Conservation (phyloP, 2,888 invertebrate genomes). For the Patella caerulea region DNA sequence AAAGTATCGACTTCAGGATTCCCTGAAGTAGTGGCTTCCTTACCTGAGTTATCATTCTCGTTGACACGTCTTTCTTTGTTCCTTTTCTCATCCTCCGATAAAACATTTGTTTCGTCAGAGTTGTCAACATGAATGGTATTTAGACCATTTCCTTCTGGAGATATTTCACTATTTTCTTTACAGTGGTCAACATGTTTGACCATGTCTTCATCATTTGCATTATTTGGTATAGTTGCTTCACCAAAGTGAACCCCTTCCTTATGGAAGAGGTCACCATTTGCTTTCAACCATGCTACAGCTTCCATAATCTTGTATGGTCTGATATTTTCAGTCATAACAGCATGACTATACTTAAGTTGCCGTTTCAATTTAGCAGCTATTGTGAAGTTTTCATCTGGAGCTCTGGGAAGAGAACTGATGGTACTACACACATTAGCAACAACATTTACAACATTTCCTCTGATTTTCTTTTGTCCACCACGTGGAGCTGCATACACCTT, state of each 20-base stretch:
- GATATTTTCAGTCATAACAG: conserved; percentile 5
- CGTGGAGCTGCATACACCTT: not conserved
- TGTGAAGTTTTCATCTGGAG: conserved; percentile 10
- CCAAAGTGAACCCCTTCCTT: not conserved
- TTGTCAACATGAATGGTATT: no score
- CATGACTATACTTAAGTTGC: not conserved
- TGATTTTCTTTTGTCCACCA: not conserved
- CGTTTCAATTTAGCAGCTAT: conserved; percentile 13
- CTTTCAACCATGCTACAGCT: not conserved
- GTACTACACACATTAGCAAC: not conserved
- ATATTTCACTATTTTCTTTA: conserved; percentile 26
- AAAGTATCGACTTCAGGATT: no score
- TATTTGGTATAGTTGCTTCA: not conserved
- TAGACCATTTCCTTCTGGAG: not conserved
- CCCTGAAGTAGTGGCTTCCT: no score
- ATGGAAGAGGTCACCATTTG: not conserved
- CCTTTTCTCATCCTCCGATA: no score
- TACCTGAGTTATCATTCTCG: no score
- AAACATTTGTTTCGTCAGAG: no score
- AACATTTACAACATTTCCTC: conserved; percentile 10
- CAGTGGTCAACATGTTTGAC: no score
- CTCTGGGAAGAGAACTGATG: not conserved
- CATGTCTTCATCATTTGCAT: no score
- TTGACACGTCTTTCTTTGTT: no score
- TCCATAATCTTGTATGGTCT: conserved; percentile 12